Percentiles rank a stretch among this genome's conserved stretches.
These are phyloP conservation scores for Corythornis leucogaster DNA, from an alignment of 2,797 vertebrate species.

Conservation along the genomic window DNA sequence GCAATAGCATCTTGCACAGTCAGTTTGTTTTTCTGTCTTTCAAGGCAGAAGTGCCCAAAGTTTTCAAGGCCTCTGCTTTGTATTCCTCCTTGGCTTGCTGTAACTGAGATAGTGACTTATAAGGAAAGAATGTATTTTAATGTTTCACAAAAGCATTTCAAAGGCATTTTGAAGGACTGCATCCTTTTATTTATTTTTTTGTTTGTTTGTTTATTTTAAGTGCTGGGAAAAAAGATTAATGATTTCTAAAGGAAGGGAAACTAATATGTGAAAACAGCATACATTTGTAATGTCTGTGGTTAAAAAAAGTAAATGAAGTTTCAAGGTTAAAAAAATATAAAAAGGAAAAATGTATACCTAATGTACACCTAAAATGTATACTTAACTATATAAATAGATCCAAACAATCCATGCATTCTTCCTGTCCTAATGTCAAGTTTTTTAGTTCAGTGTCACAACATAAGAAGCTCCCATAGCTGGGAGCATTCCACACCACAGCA, in stretches of 20 bases:
- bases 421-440: background rate
- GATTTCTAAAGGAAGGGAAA: background rate
- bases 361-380: background rate
- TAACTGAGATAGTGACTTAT: background rate
- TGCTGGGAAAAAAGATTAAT: background rate
- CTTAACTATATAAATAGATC: background rate
- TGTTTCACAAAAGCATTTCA: background rate
- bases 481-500: fast-evolving
- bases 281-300: background rate
- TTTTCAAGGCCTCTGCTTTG: background rate
- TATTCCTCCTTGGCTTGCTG: background rate
- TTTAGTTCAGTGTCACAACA: fast-evolving
- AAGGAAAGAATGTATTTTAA: background rate
- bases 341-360: background rate
- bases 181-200: background rate
- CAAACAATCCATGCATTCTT: background rate
- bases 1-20: background rate
- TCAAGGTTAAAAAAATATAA: background rate
- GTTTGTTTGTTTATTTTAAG: background rate
- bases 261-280: background rate
- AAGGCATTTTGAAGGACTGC: background rate
- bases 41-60: background rate
- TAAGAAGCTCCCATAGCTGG: background rate
- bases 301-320: background rate
- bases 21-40: background rate